Evolutionary conservation across 2,888 invertebrate genomes (phyloP).

Genomic region (Fabriciana adippe): DNA sequence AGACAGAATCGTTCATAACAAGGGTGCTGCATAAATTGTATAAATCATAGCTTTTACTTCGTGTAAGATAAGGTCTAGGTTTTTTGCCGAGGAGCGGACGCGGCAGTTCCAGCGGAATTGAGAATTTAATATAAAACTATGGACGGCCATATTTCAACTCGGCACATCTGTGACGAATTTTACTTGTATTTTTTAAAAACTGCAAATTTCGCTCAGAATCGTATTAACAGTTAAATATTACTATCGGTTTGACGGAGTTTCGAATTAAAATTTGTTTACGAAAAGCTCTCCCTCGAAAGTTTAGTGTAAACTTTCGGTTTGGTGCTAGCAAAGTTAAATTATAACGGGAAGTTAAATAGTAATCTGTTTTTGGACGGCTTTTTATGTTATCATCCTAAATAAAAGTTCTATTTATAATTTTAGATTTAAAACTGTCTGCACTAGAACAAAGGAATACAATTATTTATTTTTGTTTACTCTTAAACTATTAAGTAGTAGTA

Average conservation of each 20-base stretch:
- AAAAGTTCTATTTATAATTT: too few relatives aligned
- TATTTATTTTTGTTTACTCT: too few relatives aligned
- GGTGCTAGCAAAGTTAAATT: background rate
- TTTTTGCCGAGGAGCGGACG: slow-evolving; percentile 31
- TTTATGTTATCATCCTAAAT: background rate
- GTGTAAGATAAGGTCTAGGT: slow-evolving; percentile 16
- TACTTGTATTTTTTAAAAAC: slow-evolving; percentile 43
- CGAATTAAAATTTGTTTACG: slow-evolving; percentile 35
- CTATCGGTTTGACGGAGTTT: slow-evolving; percentile 41
- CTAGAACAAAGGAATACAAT: too few relatives aligned
- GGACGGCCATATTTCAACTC: slow-evolving; percentile 43
- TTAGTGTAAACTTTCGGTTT: background rate
- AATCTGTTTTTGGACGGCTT: background rate
- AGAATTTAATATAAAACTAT: slow-evolving; percentile 50
- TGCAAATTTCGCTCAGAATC: slow-evolving; percentile 42
- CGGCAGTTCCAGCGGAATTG: slow-evolving; percentile 36
- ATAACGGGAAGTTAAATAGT: background rate
- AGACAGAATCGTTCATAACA: slow-evolving; percentile 7
- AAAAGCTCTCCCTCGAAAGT: background rate
- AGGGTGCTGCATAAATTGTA: slow-evolving; percentile 14
- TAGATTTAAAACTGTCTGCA: too few relatives aligned
- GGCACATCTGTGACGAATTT: slow-evolving; percentile 45
- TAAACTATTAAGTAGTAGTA: too few relatives aligned
- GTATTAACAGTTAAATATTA: slow-evolving; percentile 43
- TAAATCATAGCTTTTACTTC: slow-evolving; percentile 14